These are phyloP conservation scores for Salvelinus fontinalis DNA, from an alignment of 2,113 vertebrate genomes.

Conservation along the genomic window DNA sequence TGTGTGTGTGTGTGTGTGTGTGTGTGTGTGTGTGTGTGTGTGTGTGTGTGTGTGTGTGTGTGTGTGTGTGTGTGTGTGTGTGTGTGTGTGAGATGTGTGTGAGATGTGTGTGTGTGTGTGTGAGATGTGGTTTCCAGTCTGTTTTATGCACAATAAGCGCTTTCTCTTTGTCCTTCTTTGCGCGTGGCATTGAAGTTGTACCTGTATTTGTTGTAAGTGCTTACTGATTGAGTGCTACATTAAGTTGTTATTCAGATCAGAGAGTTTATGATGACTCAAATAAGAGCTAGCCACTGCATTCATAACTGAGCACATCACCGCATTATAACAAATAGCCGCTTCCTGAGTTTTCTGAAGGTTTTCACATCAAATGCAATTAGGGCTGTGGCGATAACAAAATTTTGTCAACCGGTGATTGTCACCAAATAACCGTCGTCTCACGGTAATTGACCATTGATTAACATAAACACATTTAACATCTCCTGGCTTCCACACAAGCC, in stretches of 20 bases:
- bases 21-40: constrained; percentile 7
- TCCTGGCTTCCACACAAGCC: too few species aligned
- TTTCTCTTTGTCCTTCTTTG: background rate
- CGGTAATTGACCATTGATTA: too few species aligned
- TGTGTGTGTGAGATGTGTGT: too few species aligned
- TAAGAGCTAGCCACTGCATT: background rate
- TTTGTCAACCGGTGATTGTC: too few species aligned
- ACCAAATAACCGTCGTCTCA: too few species aligned
- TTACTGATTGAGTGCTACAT: background rate
- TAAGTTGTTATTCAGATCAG: background rate
- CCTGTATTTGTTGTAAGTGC: background rate
- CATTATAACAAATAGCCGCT: background rate
- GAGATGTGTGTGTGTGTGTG: background rate
- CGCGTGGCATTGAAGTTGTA: background rate
- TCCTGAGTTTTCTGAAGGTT: background rate
- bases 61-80: background rate
- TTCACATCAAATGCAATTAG: background rate
- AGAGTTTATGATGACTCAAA: background rate
- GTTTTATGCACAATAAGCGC: background rate
- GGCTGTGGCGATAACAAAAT: too few species aligned
- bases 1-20: background rate
- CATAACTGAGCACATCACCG: background rate
- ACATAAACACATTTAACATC: too few species aligned
- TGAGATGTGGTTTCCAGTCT: background rate
- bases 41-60: background rate